Percentiles rank a stretch among this genome's conserved stretches.
phyloP scores from a whole-genome alignment of 1,140 invertebrate species.

The Brachionus manjavacas region DNA sequence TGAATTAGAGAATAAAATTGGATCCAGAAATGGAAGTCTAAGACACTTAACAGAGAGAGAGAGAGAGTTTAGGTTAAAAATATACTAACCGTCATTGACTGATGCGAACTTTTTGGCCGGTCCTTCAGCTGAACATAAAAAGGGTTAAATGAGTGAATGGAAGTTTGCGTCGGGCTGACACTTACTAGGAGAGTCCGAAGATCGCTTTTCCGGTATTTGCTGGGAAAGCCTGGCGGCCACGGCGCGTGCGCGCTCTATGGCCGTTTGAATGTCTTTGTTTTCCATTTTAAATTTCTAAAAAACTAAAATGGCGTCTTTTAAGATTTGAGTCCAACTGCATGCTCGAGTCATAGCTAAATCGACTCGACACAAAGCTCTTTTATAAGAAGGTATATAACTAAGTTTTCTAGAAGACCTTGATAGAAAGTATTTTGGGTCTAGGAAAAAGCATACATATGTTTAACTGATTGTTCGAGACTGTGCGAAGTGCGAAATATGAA shows the following conservation, averaged over 20 bases:
- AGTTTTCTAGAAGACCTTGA: background rate
- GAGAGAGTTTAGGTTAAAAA: background rate
- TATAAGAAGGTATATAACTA: background rate
- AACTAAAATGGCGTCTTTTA: conserved; percentile 14
- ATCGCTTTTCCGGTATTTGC: conserved; percentile 12
- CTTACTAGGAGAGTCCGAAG: conserved; percentile 11
- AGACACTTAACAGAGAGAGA: conserved; percentile 2
- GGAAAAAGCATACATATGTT: background rate
- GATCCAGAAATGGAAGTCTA: background rate
- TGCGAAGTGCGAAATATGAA: background rate
- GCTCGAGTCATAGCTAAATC: background rate
- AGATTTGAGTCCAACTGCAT: background rate
- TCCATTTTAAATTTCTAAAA: conserved; percentile 15
- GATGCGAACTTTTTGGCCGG: conserved; percentile 40
- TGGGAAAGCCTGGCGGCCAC: conserved; percentile 20
- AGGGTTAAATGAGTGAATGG: background rate
- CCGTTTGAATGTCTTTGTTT: conserved; percentile 37
- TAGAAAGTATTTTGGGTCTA: background rate
- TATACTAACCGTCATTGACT: conserved; percentile 39
- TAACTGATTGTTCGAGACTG: conserved; percentile 1
- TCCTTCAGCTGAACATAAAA: conserved; percentile 20
- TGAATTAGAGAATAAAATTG: conserved; percentile 18
- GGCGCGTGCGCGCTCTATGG: conserved; percentile 3
- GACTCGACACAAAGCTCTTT: background rate
- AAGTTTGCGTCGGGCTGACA: background rate